A percentile compares a stretch with the other conserved stretches of the same genome.
phyloP scores from a whole-genome alignment of 2,888 invertebrate species.

The Agonopterix alstromeriana region DNA sequence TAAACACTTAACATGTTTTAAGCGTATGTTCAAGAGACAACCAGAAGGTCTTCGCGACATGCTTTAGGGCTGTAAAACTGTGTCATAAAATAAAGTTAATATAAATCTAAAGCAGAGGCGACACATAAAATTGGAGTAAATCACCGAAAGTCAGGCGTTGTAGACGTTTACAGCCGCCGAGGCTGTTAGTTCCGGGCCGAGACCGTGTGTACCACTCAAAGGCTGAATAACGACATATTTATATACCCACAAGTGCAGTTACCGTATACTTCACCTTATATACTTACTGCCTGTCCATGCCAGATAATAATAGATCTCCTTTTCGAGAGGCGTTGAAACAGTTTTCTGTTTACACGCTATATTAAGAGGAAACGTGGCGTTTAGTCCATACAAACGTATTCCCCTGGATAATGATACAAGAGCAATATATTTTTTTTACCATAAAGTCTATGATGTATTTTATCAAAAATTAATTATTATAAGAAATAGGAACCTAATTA shows the following conservation, averaged over 20 bases:
- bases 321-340: too few species aligned
- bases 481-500: too few species aligned
- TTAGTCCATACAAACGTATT: too few species aligned
- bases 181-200: slow-evolving; percentile 64
- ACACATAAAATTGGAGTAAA: slow-evolving; percentile 75
- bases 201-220: slow-evolving; percentile 47
- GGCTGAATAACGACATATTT: slow-evolving; percentile 54
- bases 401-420: too few species aligned
- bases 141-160: slow-evolving; percentile 70
- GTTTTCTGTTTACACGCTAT: too few species aligned
- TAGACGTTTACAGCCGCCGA: slow-evolving; percentile 69
- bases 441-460: too few species aligned
- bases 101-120: slow-evolving; percentile 64
- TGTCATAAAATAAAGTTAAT: slow-evolving; percentile 70
- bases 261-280: slow-evolving; percentile 1
- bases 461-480: too few species aligned
- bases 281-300: too few species aligned
- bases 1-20: slow-evolving; percentile 16
- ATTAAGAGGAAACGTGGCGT: too few species aligned
- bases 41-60: slow-evolving; percentile 52
- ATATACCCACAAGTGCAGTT: slow-evolving; percentile 29
- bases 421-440: too few species aligned
- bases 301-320: too few species aligned
- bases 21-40: slow-evolving; percentile 33
- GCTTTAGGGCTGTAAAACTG: slow-evolving; percentile 63